Evolutionary conservation across 2,113 vertebrate species (phyloP).

Genomic region (Galbula dea): DNA sequence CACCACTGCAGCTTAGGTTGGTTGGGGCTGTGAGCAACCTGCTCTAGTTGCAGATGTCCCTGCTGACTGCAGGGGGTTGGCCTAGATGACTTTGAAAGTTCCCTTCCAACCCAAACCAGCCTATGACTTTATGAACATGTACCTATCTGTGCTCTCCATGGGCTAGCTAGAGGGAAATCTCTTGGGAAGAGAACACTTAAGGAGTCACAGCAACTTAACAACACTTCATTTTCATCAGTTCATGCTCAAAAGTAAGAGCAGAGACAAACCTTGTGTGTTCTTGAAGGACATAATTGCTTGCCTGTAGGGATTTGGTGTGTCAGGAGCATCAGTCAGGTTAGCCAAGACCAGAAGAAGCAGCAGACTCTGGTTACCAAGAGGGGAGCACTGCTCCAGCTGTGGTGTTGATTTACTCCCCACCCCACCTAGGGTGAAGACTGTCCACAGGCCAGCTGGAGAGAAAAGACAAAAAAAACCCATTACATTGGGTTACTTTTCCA

Average conservation of each 20-base stretch:
- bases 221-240: background rate
- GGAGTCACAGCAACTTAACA: background rate
- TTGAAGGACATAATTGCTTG: slow-evolving; percentile 93
- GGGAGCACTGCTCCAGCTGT: slow-evolving; percentile 85
- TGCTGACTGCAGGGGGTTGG: background rate
- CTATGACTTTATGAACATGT: background rate
- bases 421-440: slow-evolving; percentile 90
- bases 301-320: slow-evolving; percentile 89
- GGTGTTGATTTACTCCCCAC: slow-evolving; percentile 77
- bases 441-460: slow-evolving; percentile 90
- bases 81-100: background rate
- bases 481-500: background rate
- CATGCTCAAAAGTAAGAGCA: background rate
- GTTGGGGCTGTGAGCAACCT: background rate
- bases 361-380: slow-evolving; percentile 94
- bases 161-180: background rate
- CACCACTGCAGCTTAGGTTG: background rate
- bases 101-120: background rate
- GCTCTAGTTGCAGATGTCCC: background rate
- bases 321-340: slow-evolving; percentile 89
- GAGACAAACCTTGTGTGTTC: slow-evolving; percentile 91
- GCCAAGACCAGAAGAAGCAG: slow-evolving; percentile 89
- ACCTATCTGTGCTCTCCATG: background rate
- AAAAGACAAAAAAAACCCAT: background rate
- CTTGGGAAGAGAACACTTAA: background rate